Evolutionary conservation across 2,113 vertebrate genomes (phyloP).

Genomic region (Serilophus lunatus): DNA sequence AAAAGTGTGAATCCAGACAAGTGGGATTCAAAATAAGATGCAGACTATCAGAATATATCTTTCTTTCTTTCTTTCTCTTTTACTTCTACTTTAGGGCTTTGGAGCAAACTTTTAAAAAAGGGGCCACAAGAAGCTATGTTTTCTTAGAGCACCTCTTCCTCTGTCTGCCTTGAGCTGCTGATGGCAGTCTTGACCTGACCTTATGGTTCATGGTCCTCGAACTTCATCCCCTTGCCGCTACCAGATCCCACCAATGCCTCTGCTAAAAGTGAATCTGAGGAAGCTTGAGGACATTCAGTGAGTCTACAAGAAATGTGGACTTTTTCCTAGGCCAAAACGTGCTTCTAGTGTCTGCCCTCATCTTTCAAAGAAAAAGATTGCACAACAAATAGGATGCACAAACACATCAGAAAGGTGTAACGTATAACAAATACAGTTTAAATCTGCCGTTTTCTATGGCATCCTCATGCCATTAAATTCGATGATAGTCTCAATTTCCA

Average conservation of each 20-base stretch:
- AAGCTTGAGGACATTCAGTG: not conserved
- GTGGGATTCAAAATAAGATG: not conserved
- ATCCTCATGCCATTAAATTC: slow-evolving; percentile 41
- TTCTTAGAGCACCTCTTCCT: not conserved
- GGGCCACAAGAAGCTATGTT: accelerated
- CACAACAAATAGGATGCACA: not conserved
- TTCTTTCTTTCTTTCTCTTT: not conserved
- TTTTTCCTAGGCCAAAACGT: not conserved
- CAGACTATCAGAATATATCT: not conserved
- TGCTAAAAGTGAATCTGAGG: not conserved
- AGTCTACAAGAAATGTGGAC: not conserved
- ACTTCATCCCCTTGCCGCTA: not conserved
- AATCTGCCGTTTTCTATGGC: slow-evolving; percentile 4
- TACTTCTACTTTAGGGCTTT: not conserved
- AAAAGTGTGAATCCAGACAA: not conserved
- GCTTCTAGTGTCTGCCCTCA: not conserved
- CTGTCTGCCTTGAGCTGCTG: not conserved
- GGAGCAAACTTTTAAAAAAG: not conserved
- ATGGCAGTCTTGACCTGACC: not conserved
- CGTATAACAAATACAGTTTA: not conserved
- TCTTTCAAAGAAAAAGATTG: not conserved
- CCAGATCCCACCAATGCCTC: not conserved
- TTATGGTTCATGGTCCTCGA: accelerated
- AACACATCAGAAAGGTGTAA: not conserved
- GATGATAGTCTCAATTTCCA: slow-evolving; percentile 38